A percentile compares a stretch with the other conserved stretches of the same genome.
phyloP scores from a whole-genome alignment of 1,140 invertebrate genomes.

The Himalopsyche phryganea region DNA sequence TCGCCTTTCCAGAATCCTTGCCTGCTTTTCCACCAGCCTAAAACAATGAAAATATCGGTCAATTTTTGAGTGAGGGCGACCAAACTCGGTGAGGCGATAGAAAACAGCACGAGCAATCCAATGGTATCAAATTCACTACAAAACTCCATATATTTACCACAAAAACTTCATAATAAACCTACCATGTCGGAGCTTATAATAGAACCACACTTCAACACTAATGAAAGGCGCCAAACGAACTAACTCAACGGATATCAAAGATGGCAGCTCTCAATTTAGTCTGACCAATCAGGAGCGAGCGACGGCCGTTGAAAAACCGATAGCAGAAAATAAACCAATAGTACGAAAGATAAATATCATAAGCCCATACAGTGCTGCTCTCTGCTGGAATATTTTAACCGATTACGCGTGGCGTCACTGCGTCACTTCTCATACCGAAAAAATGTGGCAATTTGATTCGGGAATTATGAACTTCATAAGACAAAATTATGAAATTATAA shows the following conservation, averaged over 20 bases:
- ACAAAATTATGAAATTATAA: too few species aligned
- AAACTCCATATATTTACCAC: slow-evolving; percentile 40
- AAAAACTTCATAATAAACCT: slow-evolving; percentile 50
- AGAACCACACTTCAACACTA: slow-evolving; percentile 26
- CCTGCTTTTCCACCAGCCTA: slow-evolving; percentile 99
- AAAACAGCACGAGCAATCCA: slow-evolving; percentile 38
- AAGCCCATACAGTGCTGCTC: not conserved
- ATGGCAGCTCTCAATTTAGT: slow-evolving; percentile 17
- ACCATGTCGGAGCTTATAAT: slow-evolving; percentile 39
- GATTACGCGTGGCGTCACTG: not conserved
- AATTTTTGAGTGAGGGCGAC: slow-evolving; percentile 47
- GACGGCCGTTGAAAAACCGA: slow-evolving; percentile 8
- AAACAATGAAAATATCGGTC: slow-evolving; percentile 49
- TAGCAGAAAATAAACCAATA: not conserved
- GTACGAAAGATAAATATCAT: not conserved
- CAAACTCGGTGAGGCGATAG: slow-evolving; percentile 48
- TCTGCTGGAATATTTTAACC: not conserved
- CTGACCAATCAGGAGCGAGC: slow-evolving; percentile 7
- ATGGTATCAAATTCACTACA: slow-evolving; percentile 39
- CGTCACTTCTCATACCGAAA: not conserved
- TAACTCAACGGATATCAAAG: slow-evolving; percentile 24
- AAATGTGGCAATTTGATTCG: slow-evolving; percentile 1
- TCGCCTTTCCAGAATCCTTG: slow-evolving; percentile 99
- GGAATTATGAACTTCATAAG: too few species aligned
- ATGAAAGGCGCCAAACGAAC: slow-evolving; percentile 26